phyloP scores from a whole-genome alignment of 2,888 invertebrate species.

The Pantelozetes paolii region DNA sequence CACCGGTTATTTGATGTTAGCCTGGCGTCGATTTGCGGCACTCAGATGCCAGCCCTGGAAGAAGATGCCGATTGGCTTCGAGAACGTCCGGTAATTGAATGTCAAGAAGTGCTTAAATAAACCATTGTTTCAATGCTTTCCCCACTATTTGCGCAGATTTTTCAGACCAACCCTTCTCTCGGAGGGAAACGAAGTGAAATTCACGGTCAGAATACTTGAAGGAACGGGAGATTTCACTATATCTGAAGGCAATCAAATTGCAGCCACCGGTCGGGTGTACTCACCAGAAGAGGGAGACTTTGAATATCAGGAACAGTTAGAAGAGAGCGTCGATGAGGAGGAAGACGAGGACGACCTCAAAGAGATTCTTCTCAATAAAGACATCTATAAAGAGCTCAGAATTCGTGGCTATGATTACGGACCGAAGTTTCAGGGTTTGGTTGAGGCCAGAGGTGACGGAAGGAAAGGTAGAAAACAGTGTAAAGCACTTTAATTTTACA shows the following conservation, averaged over 20 bases:
- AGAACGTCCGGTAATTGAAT: constrained; percentile 23
- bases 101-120: too few relatives aligned
- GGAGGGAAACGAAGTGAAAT: constrained; percentile 23
- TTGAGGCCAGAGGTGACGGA: constrained; percentile 62
- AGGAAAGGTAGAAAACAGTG: constrained; percentile 6
- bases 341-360: too few relatives aligned
- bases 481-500: background rate
- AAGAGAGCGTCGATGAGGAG: background rate
- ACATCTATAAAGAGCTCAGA: constrained; percentile 79
- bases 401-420: constrained; percentile 80
- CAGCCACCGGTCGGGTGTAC: constrained; percentile 52
- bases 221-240: constrained; percentile 54
- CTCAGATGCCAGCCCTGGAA: background rate
- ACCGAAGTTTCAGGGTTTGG: constrained; percentile 69
- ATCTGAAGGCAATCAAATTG: constrained; percentile 51
- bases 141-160: too few relatives aligned
- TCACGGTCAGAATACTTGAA: constrained; percentile 49
- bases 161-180: constrained; percentile 32
- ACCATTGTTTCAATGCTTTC: too few relatives aligned
- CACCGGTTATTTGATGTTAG: constrained; percentile 60
- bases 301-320: constrained; percentile 24
- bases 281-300: constrained; percentile 36
- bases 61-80: constrained; percentile 24
- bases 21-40: constrained; percentile 69
- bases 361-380: constrained; percentile 51